Percentiles rank a stretch among this genome's conserved stretches.
Evolutionary conservation across 2,797 vertebrate species (phyloP).

Genomic region (Megalops cyprinoides): DNA sequence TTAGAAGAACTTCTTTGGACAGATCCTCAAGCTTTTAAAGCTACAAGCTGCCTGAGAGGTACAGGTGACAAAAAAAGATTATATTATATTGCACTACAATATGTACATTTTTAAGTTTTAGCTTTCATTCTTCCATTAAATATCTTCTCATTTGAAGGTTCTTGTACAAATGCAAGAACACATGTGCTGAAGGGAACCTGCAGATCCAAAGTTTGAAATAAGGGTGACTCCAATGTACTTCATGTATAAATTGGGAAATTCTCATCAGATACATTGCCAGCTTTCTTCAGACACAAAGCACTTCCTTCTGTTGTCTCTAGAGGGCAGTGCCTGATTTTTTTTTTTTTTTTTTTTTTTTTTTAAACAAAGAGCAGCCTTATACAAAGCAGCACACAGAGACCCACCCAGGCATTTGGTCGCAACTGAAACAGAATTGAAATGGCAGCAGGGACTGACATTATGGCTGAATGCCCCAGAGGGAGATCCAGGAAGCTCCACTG

Average conservation of each 20-base stretch:
- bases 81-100: too few relatives aligned
- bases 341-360: too few relatives aligned
- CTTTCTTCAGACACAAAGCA: neutral
- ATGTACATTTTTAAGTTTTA: too few relatives aligned
- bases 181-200: too few relatives aligned
- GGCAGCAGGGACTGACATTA: neutral
- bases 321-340: slow-evolving; percentile 27
- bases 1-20: neutral
- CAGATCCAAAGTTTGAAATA: neutral
- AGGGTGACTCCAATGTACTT: neutral
- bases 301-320: slow-evolving; percentile 25
- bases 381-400: neutral
- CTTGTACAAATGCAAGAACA: too few relatives aligned
- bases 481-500: neutral
- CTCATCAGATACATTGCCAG: too few relatives aligned
- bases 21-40: neutral
- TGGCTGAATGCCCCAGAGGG: neutral
- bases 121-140: neutral
- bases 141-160: neutral
- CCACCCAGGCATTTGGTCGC: neutral
- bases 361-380: neutral
- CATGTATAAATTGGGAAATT: neutral
- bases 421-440: neutral
- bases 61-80: neutral
- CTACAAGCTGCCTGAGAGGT: too few relatives aligned